phyloP scores from a whole-genome alignment of 2,113 vertebrate genomes.

The Lycaon pictus region DNA sequence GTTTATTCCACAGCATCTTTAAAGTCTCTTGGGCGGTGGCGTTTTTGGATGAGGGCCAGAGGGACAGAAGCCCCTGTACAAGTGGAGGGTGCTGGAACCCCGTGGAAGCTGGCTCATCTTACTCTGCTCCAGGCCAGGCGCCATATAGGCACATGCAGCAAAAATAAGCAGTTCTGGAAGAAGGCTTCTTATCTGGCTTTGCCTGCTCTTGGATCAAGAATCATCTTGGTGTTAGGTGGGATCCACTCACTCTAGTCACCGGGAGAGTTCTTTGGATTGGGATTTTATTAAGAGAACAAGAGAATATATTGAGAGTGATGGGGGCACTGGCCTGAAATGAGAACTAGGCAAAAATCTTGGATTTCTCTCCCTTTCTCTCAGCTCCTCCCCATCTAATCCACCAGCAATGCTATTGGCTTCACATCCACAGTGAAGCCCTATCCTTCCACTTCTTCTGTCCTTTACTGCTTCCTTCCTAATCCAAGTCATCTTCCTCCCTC shows the following conservation, averaged over 20 bases:
- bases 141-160: neutral
- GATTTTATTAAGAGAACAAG: neutral
- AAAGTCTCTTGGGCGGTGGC: neutral
- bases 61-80: neutral
- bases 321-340: neutral
- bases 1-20: neutral
- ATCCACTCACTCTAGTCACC: neutral
- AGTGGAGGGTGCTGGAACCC: neutral
- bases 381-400: neutral
- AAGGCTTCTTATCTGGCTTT: neutral
- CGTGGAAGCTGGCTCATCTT: neutral
- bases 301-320: neutral
- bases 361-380: neutral
- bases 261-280: neutral
- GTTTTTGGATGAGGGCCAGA: neutral
- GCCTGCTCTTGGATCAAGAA: neutral
- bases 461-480: neutral
- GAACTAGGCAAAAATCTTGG: neutral
- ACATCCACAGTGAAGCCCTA: neutral
- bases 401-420: neutral
- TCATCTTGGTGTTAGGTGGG: neutral
- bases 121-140: neutral
- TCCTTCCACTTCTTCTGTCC: neutral
- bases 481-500: neutral
- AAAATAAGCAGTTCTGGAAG: neutral